Evolutionary conservation across 2,113 vertebrate genomes (phyloP).

Genomic region (Thermophis baileyi): DNA sequence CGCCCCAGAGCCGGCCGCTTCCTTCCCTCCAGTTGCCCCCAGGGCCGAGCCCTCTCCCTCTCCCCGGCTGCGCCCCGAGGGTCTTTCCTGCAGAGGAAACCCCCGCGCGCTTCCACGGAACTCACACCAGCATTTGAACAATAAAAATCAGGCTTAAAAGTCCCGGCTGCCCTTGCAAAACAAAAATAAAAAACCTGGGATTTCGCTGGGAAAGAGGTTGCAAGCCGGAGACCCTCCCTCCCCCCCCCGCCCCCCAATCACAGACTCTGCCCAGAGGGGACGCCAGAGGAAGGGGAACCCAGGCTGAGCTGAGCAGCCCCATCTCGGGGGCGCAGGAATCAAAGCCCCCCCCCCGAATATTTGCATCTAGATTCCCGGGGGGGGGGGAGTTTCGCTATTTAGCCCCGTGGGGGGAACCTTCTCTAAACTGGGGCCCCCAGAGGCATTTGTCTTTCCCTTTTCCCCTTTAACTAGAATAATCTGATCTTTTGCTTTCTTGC

Average conservation of each 20-base stretch:
- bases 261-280: not conserved
- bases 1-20: no score
- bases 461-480: not conserved
- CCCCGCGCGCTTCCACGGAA: no score
- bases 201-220: not conserved
- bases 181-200: no score
- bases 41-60: no score
- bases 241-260: not conserved
- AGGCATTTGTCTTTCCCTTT: no score
- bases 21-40: not conserved
- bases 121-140: fast-evolving
- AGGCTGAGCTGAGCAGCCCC: not conserved
- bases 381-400: no score
- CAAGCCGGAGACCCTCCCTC: not conserved
- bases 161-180: not conserved
- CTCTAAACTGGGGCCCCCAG: no score
- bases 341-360: not conserved
- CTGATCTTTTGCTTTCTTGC: not conserved
- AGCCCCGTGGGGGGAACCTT: no score
- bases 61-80: not conserved
- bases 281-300: not conserved
- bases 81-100: not conserved
- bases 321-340: not conserved
- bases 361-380: no score
- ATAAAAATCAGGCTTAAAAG: not conserved